Evolutionary conservation across 2,797 vertebrate genomes (phyloP).

Genomic region (Enteromius viviparus): DNA sequence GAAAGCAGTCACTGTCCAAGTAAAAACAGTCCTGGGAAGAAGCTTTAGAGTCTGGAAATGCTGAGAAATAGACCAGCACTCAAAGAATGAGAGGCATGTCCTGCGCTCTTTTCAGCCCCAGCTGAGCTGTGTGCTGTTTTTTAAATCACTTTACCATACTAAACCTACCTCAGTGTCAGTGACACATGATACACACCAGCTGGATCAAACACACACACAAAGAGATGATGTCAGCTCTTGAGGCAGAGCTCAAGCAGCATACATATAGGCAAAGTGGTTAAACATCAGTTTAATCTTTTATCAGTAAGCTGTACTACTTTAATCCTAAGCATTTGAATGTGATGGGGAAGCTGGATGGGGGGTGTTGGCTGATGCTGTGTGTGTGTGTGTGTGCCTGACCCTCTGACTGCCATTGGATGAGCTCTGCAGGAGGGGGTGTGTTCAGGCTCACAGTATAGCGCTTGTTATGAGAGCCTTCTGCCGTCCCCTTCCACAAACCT

Average conservation of each 20-base stretch:
- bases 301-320: conserved; percentile 1
- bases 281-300: conserved; percentile 7
- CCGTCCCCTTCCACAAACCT: conserved; percentile 63
- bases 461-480: conserved; percentile 69
- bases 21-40: conserved; percentile 56
- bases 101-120: conserved; percentile 59
- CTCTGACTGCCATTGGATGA: conserved; percentile 65
- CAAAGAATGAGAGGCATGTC: conserved; percentile 77
- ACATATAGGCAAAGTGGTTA: conserved; percentile 12
- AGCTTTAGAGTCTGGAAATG: conserved; percentile 65
- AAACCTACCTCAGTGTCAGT: conserved; percentile 4
- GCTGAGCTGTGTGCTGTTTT: conserved; percentile 45
- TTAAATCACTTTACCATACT: conserved; percentile 41
- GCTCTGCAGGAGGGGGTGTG: conserved; percentile 75
- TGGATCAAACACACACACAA: neutral
- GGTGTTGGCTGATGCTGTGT: conserved; percentile 40
- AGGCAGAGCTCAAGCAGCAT: conserved; percentile 10
- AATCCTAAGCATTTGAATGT: conserved; percentile 38
- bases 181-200: conserved; percentile 9
- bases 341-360: conserved; percentile 28
- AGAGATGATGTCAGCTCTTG: neutral
- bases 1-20: conserved; percentile 13
- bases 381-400: conserved; percentile 61
- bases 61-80: conserved; percentile 68
- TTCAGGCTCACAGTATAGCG: conserved; percentile 67